These are phyloP conservation scores for Bryconaethiops microstoma DNA, from an alignment of 2,797 vertebrate species.

Conservation along the genomic window DNA sequence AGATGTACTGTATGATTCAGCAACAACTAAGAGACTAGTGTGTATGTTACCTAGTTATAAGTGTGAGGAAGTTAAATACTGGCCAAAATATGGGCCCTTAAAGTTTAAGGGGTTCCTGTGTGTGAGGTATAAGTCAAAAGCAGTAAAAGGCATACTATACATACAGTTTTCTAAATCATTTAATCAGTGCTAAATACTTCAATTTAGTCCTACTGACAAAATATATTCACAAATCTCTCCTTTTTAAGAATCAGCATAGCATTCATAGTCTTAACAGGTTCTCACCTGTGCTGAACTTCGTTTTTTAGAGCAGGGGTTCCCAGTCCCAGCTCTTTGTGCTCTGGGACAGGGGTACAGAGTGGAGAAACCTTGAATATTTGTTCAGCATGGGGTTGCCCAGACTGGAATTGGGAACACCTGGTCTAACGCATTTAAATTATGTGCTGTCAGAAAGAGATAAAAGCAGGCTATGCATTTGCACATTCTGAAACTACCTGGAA, in stretches of 20 bases:
- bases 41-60: neutral
- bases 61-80: neutral
- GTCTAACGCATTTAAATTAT: constrained; percentile 19
- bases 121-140: neutral
- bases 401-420: too few species aligned
- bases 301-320: neutral
- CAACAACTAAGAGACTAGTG: neutral
- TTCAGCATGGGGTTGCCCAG: too few species aligned
- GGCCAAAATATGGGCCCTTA: neutral
- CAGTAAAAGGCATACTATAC: neutral
- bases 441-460: constrained; percentile 32
- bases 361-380: too few species aligned
- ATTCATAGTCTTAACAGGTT: neutral
- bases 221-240: neutral
- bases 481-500: constrained; percentile 18
- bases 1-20: neutral
- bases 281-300: neutral
- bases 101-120: neutral
- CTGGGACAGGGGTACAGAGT: too few species aligned
- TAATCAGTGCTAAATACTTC: neutral
- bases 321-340: too few species aligned
- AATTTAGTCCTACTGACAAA: neutral
- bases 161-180: neutral
- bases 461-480: constrained; percentile 38
- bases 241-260: neutral